These are phyloP conservation scores for Himalopsyche anomala DNA, from an alignment of 2,888 invertebrate genomes.

Conservation along the genomic window DNA sequence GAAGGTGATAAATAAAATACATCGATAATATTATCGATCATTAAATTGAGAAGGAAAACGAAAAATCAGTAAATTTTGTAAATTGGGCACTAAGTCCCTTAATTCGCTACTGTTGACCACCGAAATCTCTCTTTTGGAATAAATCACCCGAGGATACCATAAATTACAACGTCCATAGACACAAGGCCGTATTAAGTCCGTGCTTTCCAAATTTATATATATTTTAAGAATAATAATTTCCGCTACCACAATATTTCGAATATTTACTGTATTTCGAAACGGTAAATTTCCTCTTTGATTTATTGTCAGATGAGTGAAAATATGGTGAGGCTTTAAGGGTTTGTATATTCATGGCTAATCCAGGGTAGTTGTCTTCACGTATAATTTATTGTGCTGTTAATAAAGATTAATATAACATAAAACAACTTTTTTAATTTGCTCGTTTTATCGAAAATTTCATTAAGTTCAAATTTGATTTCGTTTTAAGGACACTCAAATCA, in stretches of 20 bases:
- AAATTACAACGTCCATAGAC: conserved; percentile 38
- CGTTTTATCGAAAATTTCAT: too few species aligned
- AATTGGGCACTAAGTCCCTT: not conserved
- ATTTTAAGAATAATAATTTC: conserved; percentile 40
- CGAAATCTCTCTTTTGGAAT: not conserved
- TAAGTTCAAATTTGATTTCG: too few species aligned
- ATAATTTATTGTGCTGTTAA: too few species aligned
- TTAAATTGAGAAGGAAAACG: too few species aligned
- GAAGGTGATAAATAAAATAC: too few species aligned
- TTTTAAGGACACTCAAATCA: too few species aligned
- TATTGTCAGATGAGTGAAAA: conserved; percentile 22
- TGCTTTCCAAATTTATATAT: conserved; percentile 2
- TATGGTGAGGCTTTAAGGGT: not conserved
- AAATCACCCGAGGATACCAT: conserved; percentile 32
- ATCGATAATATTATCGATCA: too few species aligned
- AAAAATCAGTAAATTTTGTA: too few species aligned
- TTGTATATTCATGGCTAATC: too few species aligned
- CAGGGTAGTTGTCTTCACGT: too few species aligned
- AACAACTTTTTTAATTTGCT: too few species aligned
- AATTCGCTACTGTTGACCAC: conserved; percentile 32
- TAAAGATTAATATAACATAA: too few species aligned
- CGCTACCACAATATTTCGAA: not conserved
- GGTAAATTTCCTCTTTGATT: not conserved
- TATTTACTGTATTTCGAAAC: conserved; percentile 6
- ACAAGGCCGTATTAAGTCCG: conserved; percentile 19